phyloP scores from a whole-genome alignment of 1,140 invertebrate genomes.

The Hylyphantes graminicola region DNA sequence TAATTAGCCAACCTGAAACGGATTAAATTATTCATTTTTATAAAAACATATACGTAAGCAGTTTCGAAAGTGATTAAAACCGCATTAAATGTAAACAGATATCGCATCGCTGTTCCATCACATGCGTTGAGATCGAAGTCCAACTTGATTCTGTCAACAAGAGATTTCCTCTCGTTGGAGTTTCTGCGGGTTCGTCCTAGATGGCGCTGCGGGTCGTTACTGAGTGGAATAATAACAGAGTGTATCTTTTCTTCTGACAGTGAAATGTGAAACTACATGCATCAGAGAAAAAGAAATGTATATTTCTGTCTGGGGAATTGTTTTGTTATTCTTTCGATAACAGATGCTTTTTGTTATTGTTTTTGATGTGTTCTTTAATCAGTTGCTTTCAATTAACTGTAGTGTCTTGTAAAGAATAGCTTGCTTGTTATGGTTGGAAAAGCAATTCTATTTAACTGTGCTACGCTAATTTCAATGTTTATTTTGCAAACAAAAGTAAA shows the following conservation, averaged over 20 bases:
- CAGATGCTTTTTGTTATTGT: too few species aligned
- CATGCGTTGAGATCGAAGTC: constrained; percentile 45
- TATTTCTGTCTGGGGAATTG: background rate
- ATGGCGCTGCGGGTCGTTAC: constrained; percentile 42
- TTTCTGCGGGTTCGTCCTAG: constrained; percentile 16
- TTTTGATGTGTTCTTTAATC: too few species aligned
- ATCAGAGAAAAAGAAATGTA: constrained; percentile 18
- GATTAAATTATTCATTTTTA: too few species aligned
- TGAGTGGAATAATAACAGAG: constrained; percentile 53
- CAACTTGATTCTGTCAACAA: constrained; percentile 56
- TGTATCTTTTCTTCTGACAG: constrained; percentile 45
- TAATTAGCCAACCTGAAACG: too few species aligned
- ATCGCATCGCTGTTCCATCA: background rate
- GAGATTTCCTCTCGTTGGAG: background rate
- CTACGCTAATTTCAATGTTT: too few species aligned
- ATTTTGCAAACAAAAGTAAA: too few species aligned
- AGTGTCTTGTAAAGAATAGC: too few species aligned
- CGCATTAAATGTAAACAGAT: background rate
- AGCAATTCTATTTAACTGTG: too few species aligned
- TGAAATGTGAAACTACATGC: constrained; percentile 54
- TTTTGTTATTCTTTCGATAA: too few species aligned
- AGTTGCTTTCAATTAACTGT: too few species aligned
- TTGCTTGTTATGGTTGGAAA: too few species aligned
- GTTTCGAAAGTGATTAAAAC: background rate
- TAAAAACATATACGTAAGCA: too few species aligned